These are phyloP conservation scores for Bembecia ichneumoniformis DNA, from an alignment of 2,888 invertebrate genomes.

Conservation along the genomic window DNA sequence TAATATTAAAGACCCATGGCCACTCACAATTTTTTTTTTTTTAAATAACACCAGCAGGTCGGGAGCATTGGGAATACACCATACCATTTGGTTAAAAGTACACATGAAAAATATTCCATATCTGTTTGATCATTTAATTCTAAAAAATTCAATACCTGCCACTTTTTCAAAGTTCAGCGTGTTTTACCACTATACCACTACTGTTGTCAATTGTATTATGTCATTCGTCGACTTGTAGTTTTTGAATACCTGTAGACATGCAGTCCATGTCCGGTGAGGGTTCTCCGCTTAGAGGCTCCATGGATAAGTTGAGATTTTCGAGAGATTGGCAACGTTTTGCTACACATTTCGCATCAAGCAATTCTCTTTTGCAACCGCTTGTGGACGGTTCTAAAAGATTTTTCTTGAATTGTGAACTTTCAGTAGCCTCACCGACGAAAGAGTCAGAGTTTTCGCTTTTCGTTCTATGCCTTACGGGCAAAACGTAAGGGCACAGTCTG, in stretches of 20 bases:
- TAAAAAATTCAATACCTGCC: conserved; percentile 19
- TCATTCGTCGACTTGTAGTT: conserved; percentile 74
- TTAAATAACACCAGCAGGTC: no score
- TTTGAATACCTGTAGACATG: conserved; percentile 75
- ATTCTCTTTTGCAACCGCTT: conserved; percentile 33
- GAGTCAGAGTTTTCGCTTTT: conserved; percentile 76
- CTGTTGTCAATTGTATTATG: conserved; percentile 15
- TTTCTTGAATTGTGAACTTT: conserved; percentile 43
- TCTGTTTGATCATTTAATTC: conserved; percentile 42
- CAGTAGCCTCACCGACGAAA: conserved; percentile 41
- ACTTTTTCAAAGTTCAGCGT: not conserved
- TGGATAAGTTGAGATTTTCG: conserved; percentile 67
- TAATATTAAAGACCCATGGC: no score
- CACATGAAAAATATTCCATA: conserved; percentile 38
- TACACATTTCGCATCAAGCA: conserved; percentile 39
- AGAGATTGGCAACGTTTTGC: conserved; percentile 75
- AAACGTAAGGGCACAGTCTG: conserved; percentile 73
- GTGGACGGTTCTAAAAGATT: conserved; percentile 55
- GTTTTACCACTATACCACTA: not conserved
- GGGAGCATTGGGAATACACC: no score
- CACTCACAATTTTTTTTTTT: no score
- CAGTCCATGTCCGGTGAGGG: conserved; percentile 72
- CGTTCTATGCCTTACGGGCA: conserved; percentile 72
- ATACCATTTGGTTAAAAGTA: not conserved
- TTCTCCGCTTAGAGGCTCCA: conserved; percentile 45